Base-by-base conservation (phyloP, 2,113 vertebrate species). In the Petrocephalus zakoni region DNA sequence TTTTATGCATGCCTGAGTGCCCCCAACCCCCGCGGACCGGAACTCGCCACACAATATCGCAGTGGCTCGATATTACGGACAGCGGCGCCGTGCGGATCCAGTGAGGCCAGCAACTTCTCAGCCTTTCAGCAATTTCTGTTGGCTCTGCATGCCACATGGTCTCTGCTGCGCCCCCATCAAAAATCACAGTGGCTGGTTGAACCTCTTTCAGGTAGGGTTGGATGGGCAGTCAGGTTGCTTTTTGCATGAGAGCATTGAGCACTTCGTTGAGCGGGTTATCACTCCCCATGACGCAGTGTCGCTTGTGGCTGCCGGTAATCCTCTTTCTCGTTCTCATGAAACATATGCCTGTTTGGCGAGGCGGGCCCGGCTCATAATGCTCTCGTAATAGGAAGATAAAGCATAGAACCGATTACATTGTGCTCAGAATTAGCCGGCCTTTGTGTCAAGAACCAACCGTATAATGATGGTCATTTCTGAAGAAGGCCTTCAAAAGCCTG, bases 1-100 rank as follows among this genome's bases (percentile, higher is more conserved):
- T 94, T 96, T 96, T 94, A 96, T 97, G 93, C 89, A 95, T 94
- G 84, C 91, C 92, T 91, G 90, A 90, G 93, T 92, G 91, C 92
- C 92, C 91, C 90, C 90, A 52, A 84, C 88, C 90, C 49, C 92
- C 1, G 9, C 52, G 56, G 34, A 21, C 84, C 91, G 91, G 90
- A 91, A 92, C 92, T 92, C 49, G 90, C 89, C 83, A 82, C 89
- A 86, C 90, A 89, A 92, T 90, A 91, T 93, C 91, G 64, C 92
- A 75, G 90, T 47, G 53, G 86, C 29, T 42, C 64, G 90, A 88
- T 91, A 91, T 90, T 91, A 90, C 90, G 92, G 91, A 92, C 46
- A 49, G 17, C 89, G 91, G 72, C 72, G 42, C n/a, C 13, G 1
- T 8, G 72, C 13, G 0, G 34, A 42, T 78, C 72, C 34, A 42